These are phyloP conservation scores for Blastobasis adustella DNA, from an alignment of 2,888 invertebrate genomes.

Conservation along the genomic window DNA sequence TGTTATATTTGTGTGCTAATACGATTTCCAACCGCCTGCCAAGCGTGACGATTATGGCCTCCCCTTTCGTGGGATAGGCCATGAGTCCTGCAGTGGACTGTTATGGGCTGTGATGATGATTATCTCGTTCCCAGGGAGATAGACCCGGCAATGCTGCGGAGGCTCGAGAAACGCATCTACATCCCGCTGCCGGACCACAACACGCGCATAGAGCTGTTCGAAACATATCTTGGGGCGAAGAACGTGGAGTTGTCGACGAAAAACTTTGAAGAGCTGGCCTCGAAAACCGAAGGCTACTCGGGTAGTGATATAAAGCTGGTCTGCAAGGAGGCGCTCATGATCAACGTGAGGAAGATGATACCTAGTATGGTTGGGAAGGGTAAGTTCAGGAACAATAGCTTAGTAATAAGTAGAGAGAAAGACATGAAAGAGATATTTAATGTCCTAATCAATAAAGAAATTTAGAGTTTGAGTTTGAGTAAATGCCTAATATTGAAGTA, in stretches of 20 bases:
- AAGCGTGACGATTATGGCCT: too few species aligned
- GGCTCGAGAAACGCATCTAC: constrained; percentile 90
- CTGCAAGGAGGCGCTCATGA: constrained; percentile 93
- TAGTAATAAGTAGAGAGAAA: too few species aligned
- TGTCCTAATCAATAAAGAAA: too few species aligned
- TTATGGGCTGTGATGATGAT: too few species aligned
- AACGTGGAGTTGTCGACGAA: constrained; percentile 57
- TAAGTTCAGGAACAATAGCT: constrained; percentile 13
- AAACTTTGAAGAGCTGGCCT: constrained; percentile 63
- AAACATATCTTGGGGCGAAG: constrained; percentile 72
- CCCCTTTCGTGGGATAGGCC: too few species aligned
- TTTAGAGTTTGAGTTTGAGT: too few species aligned
- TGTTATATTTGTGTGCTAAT: too few species aligned
- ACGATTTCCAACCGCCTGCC: neutral
- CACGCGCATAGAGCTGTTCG: constrained; percentile 81
- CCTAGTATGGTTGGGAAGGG: constrained; percentile 47
- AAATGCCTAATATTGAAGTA: too few species aligned
- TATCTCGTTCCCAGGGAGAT: constrained; percentile 78
- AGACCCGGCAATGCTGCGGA: constrained; percentile 89
- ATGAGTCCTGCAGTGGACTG: too few species aligned
- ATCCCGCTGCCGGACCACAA: constrained; percentile 83
- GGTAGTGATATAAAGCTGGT: constrained; percentile 91
- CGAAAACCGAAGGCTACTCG: constrained; percentile 83
- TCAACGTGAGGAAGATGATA: constrained; percentile 79
- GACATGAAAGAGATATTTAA: too few species aligned